These are phyloP conservation scores for Melanotus villosus DNA, from an alignment of 2,888 invertebrate species.

Conservation along the genomic window DNA sequence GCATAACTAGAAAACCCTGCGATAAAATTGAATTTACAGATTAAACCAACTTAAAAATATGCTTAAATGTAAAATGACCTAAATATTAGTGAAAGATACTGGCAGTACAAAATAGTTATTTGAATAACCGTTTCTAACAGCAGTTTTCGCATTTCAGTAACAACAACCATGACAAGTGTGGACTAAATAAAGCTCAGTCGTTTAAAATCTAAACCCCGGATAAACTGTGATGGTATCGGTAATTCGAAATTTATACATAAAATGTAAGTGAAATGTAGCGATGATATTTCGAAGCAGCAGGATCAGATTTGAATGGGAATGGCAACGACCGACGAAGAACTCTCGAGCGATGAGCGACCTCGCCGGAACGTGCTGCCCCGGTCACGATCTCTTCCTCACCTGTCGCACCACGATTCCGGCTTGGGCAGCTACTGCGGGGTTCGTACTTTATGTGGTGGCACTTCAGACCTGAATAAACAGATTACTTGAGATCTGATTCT, in stretches of 20 bases:
- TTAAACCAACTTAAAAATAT: too few relatives aligned
- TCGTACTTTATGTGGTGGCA: slow-evolving; percentile 43
- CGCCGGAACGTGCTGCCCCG: slow-evolving; percentile 71
- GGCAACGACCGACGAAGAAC: slow-evolving; percentile 66
- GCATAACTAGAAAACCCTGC: too few relatives aligned
- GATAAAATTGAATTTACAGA: too few relatives aligned
- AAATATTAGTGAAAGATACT: too few relatives aligned
- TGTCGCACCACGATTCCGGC: slow-evolving; percentile 73
- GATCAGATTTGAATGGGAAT: slow-evolving; percentile 52
- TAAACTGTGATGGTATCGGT: neutral
- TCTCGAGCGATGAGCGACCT: slow-evolving; percentile 61
- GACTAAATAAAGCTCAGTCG: neutral
- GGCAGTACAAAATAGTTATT: neutral
- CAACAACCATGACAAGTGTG: slow-evolving; percentile 7
- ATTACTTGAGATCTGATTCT: slow-evolving; percentile 6
- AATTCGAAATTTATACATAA: slow-evolving; percentile 15
- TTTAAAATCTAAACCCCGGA: neutral
- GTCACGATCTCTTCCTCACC: slow-evolving; percentile 78
- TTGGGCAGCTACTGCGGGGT: slow-evolving; percentile 68
- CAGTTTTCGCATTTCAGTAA: neutral
- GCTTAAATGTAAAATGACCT: too few relatives aligned
- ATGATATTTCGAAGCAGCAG: slow-evolving; percentile 49
- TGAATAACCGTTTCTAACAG: neutral
- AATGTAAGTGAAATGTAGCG: slow-evolving; percentile 45
- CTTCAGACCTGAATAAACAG: neutral